Evolutionary conservation across 2,888 invertebrate genomes (phyloP), one percentile per base, ranked within the genome.

Genomic region (Keiferia lycopersicella): DNA sequence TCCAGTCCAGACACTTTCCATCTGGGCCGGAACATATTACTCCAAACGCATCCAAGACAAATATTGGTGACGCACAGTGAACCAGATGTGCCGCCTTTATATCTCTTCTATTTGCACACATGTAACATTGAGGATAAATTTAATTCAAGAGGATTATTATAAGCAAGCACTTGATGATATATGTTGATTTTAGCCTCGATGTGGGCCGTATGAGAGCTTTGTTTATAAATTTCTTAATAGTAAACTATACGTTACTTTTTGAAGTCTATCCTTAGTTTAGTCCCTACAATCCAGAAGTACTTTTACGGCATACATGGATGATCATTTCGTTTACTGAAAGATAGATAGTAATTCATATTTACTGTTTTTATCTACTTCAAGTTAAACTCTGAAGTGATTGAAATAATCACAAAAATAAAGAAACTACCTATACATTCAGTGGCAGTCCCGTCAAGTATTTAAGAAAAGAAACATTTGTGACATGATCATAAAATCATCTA

Each of bases 11-110:
- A 50, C 2, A 50, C n/a, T 34, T 57, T 58, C 50, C 38, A 57
- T 60, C 63, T 57, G 59, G 60, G 45, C 58, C n/a, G 50, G 50
- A 10, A 26, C 51, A 50, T 61, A 45, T 65, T 64, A 34, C 64
- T 56, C 53, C 18, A 16, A 34, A 56, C 26, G 60, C 41, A 58
- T 74, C 77, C 75, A 76, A 76, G 71, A 74, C 73, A 76, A 76
- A 76, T 67, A 76, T 57, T 68, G 68, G 70, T 76, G 76, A 75
- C 77, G 77, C 73, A 75, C 68, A 59, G 18, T 14, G 53, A 34
- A 26, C 64, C 68, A 68, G 66, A 66, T 66, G 68, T 62, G 60
- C 45, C 60, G 45, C 11, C n/a, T 58, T 58, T 58, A 58, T 57
- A 57, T 20, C 39, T 2, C 20, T 16, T 26, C 45, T 45, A 48